Evolutionary conservation across 2,113 vertebrate genomes (phyloP).

Genomic region (Marmota flaviventris): DNA sequence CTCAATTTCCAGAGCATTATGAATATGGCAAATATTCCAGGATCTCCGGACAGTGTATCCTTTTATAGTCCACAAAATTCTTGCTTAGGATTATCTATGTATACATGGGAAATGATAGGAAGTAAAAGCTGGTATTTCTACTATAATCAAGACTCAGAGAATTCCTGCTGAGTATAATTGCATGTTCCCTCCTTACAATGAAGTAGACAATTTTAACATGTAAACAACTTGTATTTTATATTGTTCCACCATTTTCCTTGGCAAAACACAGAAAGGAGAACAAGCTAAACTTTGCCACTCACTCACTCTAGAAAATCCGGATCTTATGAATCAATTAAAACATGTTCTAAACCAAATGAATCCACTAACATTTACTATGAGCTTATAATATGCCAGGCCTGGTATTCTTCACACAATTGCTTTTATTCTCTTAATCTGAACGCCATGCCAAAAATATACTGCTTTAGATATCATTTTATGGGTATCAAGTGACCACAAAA

Average conservation of each 20-base stretch:
- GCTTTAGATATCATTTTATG: neutral
- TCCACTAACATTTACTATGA: neutral
- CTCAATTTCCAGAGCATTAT: neutral
- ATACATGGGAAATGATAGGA: neutral
- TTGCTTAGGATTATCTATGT: neutral
- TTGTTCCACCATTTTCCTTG: neutral
- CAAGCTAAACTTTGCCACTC: neutral
- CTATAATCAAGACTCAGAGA: neutral
- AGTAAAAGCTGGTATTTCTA: neutral
- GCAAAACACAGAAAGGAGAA: neutral
- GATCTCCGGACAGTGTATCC: neutral
- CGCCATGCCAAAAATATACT: neutral
- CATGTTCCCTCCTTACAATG: neutral
- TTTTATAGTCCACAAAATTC: neutral
- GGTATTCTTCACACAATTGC: neutral
- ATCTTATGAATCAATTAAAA: neutral
- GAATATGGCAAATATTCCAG: neutral
- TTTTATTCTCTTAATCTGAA: neutral
- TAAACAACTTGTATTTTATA: neutral
- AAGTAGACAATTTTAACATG: neutral
- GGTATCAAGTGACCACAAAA: neutral
- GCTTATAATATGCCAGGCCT: rapidly evolving
- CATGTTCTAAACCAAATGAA: neutral
- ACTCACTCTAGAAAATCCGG: neutral
- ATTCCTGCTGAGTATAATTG: neutral